These are phyloP conservation scores for Falco berigora DNA, from an alignment of 2,797 vertebrate species.

Conservation along the genomic window DNA sequence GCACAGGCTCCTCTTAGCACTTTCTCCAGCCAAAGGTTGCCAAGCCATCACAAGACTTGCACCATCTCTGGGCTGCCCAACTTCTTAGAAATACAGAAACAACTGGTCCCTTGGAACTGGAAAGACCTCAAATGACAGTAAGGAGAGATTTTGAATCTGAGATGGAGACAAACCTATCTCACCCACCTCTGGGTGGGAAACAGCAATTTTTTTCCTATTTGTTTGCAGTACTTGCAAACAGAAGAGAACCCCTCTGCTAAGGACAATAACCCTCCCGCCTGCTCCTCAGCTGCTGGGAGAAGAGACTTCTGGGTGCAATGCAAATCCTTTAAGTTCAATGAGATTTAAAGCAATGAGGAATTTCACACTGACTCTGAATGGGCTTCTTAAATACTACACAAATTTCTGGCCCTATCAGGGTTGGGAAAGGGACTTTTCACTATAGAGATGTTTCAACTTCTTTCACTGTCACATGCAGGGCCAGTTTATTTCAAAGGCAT, in stretches of 20 bases:
- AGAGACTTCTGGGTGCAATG: background rate
- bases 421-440: background rate
- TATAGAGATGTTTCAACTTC: background rate
- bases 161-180: background rate
- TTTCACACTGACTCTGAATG: background rate
- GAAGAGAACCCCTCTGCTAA: background rate
- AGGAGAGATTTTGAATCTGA: background rate
- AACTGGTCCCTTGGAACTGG: background rate
- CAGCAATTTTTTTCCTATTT: background rate
- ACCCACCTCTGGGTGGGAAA: background rate
- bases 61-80: background rate
- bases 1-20: background rate
- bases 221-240: background rate
- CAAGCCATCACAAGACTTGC: background rate
- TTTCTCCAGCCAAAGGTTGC: background rate
- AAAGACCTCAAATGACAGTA: background rate
- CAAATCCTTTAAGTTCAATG: background rate
- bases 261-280: background rate
- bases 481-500: background rate
- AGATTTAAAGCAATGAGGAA: background rate
- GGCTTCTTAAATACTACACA: background rate
- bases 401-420: background rate
- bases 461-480: background rate
- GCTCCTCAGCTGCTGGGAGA: background rate
- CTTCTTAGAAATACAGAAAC: background rate